Evolutionary conservation across 2,113 vertebrate species (phyloP), one percentile per base, ranked within the genome.

Genomic region (Sceloporus undulatus): DNA sequence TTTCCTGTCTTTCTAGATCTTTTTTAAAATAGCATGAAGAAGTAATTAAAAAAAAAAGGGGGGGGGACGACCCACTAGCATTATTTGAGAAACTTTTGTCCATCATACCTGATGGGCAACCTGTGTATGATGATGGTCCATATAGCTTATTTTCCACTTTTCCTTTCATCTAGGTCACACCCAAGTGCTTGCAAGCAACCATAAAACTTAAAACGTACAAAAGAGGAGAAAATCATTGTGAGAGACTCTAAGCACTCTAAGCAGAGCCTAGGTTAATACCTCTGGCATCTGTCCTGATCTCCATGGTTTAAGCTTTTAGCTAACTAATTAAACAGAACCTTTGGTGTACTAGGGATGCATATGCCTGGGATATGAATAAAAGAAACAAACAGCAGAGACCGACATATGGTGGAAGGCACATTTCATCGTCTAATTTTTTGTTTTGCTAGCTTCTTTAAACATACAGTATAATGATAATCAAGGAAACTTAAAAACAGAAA

Each of bases 271-370:
- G 83, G 91, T 96, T 95, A 94, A 92, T 95, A 94, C 85, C 75
- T 94, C 79, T 86, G 95, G 88, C 86, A 93, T 90, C 95, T 97
- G 93, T 94, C 92, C 88, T 94, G 93, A 96, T 95, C 91, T 94
- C 93, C 92, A 74, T 85, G 92, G 92, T 93, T 94, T 96, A 94
- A 92, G 89, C 91, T 96, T 96, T 97, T 95, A 94, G 94, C 90
- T 94, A 93, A 95, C 88, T 94, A 95, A 96, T 95, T 96, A 96
- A 95, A 95, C 87, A 88, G 87, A 93, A 94, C 88, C 94, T 95
- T 97, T 93, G 88, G 93, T 95, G 92, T 95, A 94, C 81, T 75
- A 93, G 77, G 59, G 91, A 89, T 95, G 86, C 71, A 91, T 95
- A 94, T 93, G 92, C 92, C 83, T 91, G 87, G 89, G 92, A 94